Conservation (phyloP, 2,113 vertebrate species). For the Phylloscopus trochiloides region DNA sequence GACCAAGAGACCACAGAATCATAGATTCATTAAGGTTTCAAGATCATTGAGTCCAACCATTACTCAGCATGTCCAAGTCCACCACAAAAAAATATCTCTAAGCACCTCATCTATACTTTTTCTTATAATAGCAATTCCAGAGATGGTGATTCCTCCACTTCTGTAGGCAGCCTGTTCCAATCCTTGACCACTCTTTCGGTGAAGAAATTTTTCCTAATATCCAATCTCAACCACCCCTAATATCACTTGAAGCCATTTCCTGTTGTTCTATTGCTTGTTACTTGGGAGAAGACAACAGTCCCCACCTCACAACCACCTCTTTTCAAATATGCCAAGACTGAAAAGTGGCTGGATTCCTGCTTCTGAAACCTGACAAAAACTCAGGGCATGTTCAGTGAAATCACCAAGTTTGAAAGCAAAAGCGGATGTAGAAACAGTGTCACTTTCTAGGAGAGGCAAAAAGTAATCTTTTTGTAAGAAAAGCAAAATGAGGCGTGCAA, state of each 20-base stretch:
- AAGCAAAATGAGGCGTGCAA: background rate
- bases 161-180: background rate
- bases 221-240: background rate
- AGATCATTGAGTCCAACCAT: background rate
- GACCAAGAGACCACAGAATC: background rate
- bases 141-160: accelerated
- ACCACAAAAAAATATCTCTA: background rate
- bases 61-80: background rate
- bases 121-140: background rate
- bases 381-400: background rate
- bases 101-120: background rate
- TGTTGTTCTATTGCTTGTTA: background rate
- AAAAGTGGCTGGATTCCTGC: background rate
- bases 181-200: background rate
- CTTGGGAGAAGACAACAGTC: background rate
- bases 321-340: background rate
- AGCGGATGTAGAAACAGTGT: background rate
- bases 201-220: background rate
- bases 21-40: background rate
- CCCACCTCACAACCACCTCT: accelerated
- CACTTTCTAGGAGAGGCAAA: background rate
- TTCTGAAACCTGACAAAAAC: background rate
- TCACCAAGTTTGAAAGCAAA: background rate
- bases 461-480: background rate
- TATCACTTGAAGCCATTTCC: background rate